Base-by-base conservation (phyloP, 2,888 invertebrate species). In the Autographa pulchrina region DNA sequence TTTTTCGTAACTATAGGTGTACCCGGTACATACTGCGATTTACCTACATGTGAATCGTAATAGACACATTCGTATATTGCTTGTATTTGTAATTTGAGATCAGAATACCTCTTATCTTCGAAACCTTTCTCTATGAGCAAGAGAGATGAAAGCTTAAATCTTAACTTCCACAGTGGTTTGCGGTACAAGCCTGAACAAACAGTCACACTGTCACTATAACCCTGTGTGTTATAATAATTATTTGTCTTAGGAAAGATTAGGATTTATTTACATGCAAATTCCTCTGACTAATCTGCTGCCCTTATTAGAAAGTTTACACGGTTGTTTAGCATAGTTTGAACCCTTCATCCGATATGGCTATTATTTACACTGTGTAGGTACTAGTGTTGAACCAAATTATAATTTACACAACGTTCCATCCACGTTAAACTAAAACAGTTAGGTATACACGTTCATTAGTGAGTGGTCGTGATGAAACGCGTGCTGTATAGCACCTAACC, bases 151-250 rank as follows among this genome's bases (percentile, higher is more conserved):
- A 48, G 32, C 62, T 65, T 69, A 48, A 48, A 48, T 48, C 14
- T 16, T 35, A 56, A 63, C 35, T 11, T 38, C 52, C 31, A 14
- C 18, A 11, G 54, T 52, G n/a, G 60, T 52, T 58, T 60, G 52
- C 14, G 62, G 16, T 9, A 67, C n/a, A 60, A 62, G 43, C 62
- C 65, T 25, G 48, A 58, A 60, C 43, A 62, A 69, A 75, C 52
- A 43, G 14, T 62, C 25, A 38, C 52, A 38, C 52, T 43, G 31
- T 32, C 14, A 38, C n/a, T n/a, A 31, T n/a, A 77, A 62, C 67
- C 61, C 66, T 20, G 14, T 76, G 18, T 65, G 48, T 56, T 54
- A 54, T 65, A 68, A 54, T 65, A 60, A 69, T 77, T 67, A 58
- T 67, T 31, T 56, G 48, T 65, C 73, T 59, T 48, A 72, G 11